Evolutionary conservation across 2,113 vertebrate genomes (phyloP).

Genomic region (Brachyhypopomus occidentalis): DNA sequence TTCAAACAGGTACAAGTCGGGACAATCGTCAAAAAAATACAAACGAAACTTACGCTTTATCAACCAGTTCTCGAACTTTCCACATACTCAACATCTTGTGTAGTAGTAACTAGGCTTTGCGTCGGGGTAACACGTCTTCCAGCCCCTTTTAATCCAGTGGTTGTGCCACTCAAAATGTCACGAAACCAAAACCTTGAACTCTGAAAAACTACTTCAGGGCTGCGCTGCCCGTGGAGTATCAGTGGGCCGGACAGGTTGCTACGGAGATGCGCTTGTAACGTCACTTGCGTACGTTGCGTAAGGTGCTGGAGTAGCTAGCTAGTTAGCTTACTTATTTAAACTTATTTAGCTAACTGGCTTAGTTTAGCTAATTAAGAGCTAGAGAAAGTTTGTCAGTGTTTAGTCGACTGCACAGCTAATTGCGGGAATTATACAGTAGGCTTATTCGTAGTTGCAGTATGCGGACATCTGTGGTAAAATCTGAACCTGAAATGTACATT

Average conservation of each 20-base stretch:
- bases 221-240: conserved; percentile 39
- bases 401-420: too few species aligned
- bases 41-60: conserved; percentile 93
- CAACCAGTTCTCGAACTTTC: conserved; percentile 97
- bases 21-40: conserved; percentile 35
- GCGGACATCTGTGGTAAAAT: too few species aligned
- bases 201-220: conserved; percentile 69
- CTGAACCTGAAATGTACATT: too few species aligned
- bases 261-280: conserved; percentile 63
- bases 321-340: background rate
- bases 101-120: conserved; percentile 62
- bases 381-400: conserved; percentile 4
- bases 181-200: conserved; percentile 70
- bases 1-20: conserved; percentile 70
- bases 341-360: too few species aligned
- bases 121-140: conserved; percentile 64
- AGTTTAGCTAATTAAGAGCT: background rate
- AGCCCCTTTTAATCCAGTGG: conserved; percentile 47
- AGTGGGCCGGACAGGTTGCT: conserved; percentile 68
- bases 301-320: conserved; percentile 34
- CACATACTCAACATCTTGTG: conserved; percentile 93
- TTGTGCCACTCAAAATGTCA: conserved; percentile 52
- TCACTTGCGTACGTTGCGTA: conserved; percentile 57
- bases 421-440: too few species aligned
- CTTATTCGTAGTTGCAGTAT: too few species aligned